Evolutionary conservation across 2,797 vertebrate genomes (phyloP).

Genomic region (Galago senegalensis): DNA sequence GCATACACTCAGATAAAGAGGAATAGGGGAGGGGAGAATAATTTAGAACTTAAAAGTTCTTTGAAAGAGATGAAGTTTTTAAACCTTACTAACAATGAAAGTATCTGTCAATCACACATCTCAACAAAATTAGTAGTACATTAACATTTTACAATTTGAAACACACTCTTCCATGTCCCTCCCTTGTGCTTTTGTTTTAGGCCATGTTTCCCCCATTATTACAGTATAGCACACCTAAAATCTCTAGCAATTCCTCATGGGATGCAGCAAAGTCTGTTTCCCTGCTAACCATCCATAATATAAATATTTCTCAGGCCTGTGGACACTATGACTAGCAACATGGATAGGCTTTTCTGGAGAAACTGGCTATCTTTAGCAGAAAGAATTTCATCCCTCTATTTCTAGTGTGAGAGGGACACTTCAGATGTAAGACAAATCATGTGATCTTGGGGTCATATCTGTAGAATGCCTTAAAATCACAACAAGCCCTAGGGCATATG

Average conservation of each 20-base stretch:
- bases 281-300: not conserved
- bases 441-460: slow-evolving; percentile 18
- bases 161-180: not conserved
- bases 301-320: not conserved
- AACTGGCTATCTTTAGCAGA: not conserved
- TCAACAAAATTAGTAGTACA: not conserved
- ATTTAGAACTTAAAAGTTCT: not conserved
- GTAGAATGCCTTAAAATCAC: slow-evolving; percentile 49
- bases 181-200: not conserved
- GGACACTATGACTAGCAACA: not conserved
- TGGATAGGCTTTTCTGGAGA: not conserved
- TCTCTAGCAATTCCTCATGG: not conserved
- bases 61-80: slow-evolving; percentile 52
- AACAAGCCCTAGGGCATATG: not conserved
- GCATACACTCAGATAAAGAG: slow-evolving; percentile 42
- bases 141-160: slow-evolving; percentile 17
- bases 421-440: slow-evolving; percentile 7
- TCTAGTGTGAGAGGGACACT: slow-evolving; percentile 27
- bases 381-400: not conserved
- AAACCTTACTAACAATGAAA: not conserved
- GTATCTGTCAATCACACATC: not conserved
- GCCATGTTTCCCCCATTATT: not conserved
- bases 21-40: slow-evolving; percentile 4
- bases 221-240: not conserved
- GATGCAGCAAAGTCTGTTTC: not conserved